Evolutionary conservation across 2,113 vertebrate genomes (phyloP), one percentile per base, ranked within the genome.

Genomic region (Chaetodon trifascialis): DNA sequence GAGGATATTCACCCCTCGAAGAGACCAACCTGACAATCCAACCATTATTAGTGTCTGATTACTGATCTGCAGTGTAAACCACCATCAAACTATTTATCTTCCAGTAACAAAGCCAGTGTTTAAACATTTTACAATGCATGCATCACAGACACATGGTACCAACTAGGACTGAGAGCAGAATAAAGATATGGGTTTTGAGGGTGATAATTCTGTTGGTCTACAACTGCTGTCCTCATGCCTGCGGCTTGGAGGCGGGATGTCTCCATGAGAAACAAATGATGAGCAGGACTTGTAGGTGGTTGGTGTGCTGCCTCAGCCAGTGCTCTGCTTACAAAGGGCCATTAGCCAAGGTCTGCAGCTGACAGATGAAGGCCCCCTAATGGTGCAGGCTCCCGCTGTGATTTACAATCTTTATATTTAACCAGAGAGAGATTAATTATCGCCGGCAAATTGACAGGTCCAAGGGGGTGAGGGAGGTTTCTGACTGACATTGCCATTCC

Each of bases 371-470:
- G 90, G 74, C 85, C 89, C 89, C 86, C 90, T 83, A 88, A 86
- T 79, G 74, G 92, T 71, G 80, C 84, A 40, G 83, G 87, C 88
- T 83, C 90, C 80, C 44, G 86, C 90, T 92, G 92, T 94, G 93
- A 95, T 94, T 95, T 95, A 94, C 94, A 93, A 87, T 93, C 87
- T 92, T 94, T 93, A 93, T 92, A 93, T 94, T 94, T 94, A 94
- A 93, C 92, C 76, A 89, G 81, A 90, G 86, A 90, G 88, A 95
- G 91, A 95, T 94, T 93, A 90, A 95, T 94, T 94, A 93, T 91
- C 40, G 44, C 73, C 46, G 36, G 83, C 60, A 84, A 92, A 94
- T 91, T 93, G 94, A 94, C 92, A 92, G 89, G 88, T 88, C 92
- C 86, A 78, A 84, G 64, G 83, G 86, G 87, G 85, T 73, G 86